Evolutionary conservation across 2,888 invertebrate species (phyloP).

Genomic region (Drosophila macrothrix): DNA sequence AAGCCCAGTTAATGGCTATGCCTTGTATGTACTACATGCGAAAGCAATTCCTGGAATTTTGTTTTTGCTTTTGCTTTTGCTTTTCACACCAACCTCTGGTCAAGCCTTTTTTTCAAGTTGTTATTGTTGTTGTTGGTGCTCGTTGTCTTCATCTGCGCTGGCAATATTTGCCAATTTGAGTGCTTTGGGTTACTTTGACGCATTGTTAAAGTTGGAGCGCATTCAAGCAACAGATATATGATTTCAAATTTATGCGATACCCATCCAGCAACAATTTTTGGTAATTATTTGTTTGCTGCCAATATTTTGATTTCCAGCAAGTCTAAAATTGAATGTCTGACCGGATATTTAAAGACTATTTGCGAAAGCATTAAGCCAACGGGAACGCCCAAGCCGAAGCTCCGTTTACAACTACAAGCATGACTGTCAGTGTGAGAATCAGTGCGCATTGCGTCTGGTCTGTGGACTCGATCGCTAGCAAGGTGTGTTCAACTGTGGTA

Average conservation of each 20-base stretch:
- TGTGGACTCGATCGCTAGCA: slow-evolving; percentile 42
- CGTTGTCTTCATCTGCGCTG: slow-evolving; percentile 33
- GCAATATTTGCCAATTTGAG: slow-evolving; percentile 68
- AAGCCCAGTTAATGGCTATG: slow-evolving; percentile 62
- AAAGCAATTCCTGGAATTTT: slow-evolving; percentile 64
- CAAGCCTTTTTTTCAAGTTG: slow-evolving; percentile 54
- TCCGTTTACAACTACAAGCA: slow-evolving; percentile 9
- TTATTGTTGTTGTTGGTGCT: slow-evolving; percentile 19
- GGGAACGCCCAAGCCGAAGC: slow-evolving; percentile 45
- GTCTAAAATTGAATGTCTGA: slow-evolving; percentile 52
- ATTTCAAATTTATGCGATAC: slow-evolving; percentile 56
- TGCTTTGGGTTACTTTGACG: slow-evolving; percentile 72
- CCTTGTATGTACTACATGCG: slow-evolving; percentile 47
- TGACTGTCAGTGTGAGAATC: slow-evolving; percentile 50
- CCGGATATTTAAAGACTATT: slow-evolving; percentile 77
- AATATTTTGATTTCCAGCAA: slow-evolving; percentile 69
- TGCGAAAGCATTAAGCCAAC: slow-evolving; percentile 72
- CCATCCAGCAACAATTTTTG: slow-evolving; percentile 45
- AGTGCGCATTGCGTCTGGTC: slow-evolving; percentile 33
- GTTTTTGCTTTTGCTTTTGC: slow-evolving; percentile 55
- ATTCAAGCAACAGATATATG: slow-evolving; percentile 37
- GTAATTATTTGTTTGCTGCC: slow-evolving; percentile 69
- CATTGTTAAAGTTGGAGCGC: slow-evolving; percentile 48
- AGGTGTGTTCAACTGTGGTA: slow-evolving; percentile 46
- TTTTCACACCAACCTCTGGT: slow-evolving; percentile 68